These are phyloP conservation scores for Agapornis canus DNA, from an alignment of 2,797 vertebrate genomes.

Conservation along the genomic window DNA sequence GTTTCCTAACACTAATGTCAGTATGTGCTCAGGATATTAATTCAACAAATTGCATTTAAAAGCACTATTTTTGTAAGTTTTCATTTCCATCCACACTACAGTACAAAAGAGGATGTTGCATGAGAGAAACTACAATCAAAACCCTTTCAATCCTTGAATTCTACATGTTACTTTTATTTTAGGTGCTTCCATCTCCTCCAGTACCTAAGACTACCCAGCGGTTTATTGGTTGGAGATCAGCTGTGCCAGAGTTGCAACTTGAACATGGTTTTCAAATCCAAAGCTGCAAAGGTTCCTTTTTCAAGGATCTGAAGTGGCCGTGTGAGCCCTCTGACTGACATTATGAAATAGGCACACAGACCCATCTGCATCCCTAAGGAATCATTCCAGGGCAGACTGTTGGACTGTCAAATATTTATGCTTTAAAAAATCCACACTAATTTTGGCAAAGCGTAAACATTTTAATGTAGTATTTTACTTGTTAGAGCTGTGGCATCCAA, in stretches of 20 bases:
- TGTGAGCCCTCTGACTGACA: conserved; percentile 70
- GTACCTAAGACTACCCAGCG: conserved; percentile 84
- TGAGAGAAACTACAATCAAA: neutral
- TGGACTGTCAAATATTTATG: neutral
- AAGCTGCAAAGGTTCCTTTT: conserved; percentile 79
- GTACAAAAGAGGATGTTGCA: neutral
- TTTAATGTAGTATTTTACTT: neutral
- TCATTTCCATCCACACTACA: neutral
- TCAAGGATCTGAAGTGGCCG: conserved; percentile 77
- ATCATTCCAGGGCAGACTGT: neutral
- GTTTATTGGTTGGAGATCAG: conserved; percentile 88
- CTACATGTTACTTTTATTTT: neutral
- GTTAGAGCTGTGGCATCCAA: neutral
- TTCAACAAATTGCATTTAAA: neutral
- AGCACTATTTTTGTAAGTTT: neutral
- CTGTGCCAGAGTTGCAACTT: conserved; percentile 73
- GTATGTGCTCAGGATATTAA: neutral
- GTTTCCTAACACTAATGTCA: neutral
- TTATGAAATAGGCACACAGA: neutral
- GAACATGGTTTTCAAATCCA: conserved; percentile 64
- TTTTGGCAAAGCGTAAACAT: neutral
- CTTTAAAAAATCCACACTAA: neutral
- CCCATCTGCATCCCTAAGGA: neutral
- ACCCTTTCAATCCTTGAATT: neutral
- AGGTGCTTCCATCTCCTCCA: conserved; percentile 83